These are phyloP conservation scores for Indicator indicator DNA, from an alignment of 2,113 vertebrate species.

Conservation along the genomic window DNA sequence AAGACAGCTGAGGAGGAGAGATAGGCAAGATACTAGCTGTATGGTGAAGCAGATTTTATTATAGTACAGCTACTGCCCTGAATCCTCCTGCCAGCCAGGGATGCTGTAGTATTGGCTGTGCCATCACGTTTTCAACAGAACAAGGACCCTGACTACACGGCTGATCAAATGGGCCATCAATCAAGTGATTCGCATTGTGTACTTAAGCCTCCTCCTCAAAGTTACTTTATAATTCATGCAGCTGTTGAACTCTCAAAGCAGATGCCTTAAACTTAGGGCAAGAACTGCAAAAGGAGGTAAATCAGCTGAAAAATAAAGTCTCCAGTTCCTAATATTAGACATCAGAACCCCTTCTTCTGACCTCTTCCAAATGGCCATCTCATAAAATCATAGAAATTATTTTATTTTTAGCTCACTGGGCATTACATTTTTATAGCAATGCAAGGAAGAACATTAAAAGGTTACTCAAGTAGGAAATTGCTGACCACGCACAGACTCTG, in stretches of 20 bases:
- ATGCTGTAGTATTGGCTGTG: not conserved
- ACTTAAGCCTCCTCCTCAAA: conserved; percentile 38
- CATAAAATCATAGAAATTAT: conserved; percentile 1
- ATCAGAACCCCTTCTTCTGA: not conserved
- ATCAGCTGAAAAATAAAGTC: conserved; percentile 4
- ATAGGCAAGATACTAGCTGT: not conserved
- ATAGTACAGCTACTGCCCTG: not conserved
- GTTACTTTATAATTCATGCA: conserved; percentile 22
- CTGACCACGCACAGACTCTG: not conserved
- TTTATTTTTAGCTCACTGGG: not conserved
- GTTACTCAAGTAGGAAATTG: not conserved
- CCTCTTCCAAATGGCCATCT: not conserved
- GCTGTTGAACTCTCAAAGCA: not conserved
- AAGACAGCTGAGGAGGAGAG: not conserved
- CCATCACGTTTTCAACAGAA: not conserved
- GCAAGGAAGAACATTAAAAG: not conserved
- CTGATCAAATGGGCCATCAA: conserved; percentile 49
- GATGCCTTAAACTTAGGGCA: not conserved
- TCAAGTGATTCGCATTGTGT: conserved; percentile 47
- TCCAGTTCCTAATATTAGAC: not conserved
- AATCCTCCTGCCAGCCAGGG: not conserved
- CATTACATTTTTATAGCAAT: not conserved
- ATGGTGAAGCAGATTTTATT: not conserved
- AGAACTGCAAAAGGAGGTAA: not conserved
- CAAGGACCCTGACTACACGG: conserved; percentile 21